Conservation (phyloP, 2,888 invertebrate species). For the Calameuta pallipes region DNA sequence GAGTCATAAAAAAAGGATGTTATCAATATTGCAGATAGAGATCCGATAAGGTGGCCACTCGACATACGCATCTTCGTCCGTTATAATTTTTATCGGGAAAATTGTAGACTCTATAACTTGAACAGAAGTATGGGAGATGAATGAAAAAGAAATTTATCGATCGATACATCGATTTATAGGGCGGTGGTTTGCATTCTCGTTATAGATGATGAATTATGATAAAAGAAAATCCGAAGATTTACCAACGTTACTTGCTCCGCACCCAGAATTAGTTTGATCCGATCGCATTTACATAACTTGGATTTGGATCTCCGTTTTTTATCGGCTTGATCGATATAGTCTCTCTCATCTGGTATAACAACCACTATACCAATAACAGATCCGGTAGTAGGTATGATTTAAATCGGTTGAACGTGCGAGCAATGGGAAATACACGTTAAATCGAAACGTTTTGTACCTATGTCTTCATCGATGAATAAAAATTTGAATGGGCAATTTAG, state of each 20-base stretch:
- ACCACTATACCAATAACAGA: background rate
- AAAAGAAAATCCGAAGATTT: background rate
- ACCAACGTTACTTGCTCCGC: background rate
- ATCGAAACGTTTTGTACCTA: background rate
- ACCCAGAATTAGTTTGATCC: slow-evolving; percentile 13
- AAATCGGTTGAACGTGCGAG: background rate
- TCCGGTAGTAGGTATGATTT: background rate
- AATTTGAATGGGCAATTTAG: background rate
- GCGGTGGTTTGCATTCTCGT: background rate
- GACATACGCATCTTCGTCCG: slow-evolving; percentile 10
- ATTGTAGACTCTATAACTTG: background rate
- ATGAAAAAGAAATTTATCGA: background rate
- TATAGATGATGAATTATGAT: background rate
- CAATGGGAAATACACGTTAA: background rate
- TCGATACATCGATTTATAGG: background rate
- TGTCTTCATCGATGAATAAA: background rate
- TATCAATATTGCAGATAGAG: background rate
- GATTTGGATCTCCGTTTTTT: slow-evolving; percentile 26
- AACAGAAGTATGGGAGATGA: background rate
- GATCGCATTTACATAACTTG: slow-evolving; percentile 43
- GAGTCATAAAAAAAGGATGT: background rate
- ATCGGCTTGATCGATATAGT: background rate
- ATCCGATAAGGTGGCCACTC: background rate
- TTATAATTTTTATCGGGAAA: slow-evolving; percentile 2
- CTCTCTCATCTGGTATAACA: background rate